Base-by-base conservation (phyloP, 2,797 vertebrate genomes). In the Halcyon leucocephala region DNA sequence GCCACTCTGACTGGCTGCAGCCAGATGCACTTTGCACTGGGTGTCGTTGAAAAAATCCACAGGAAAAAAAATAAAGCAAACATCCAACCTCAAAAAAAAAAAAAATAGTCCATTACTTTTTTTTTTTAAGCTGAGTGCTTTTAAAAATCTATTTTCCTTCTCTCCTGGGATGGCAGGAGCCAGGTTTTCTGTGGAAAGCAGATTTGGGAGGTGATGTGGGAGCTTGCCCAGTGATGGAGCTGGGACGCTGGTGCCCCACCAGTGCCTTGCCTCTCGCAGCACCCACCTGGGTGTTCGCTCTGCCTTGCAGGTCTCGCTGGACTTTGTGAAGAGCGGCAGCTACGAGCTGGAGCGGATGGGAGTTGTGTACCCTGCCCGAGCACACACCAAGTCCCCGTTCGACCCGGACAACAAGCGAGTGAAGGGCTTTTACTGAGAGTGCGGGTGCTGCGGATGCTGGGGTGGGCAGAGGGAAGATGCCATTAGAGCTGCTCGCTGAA, bases 341-440 rank as follows among this genome's bases (percentile, higher is more conserved):
- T 99, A 99, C 11, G 89, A 98, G 28, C 97, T 99, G 98, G 99
- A 99, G 97, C 97, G 99, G 95, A 99, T 99, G 99, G 99, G 99
- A 16, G 98, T 98, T 90, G 89, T 95, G 10, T 99, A 98, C 76
- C 91, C 98, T 10, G 99, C 99, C 86, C 98, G 33, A 54, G 99
- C 98, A 51, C 99, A 99, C 97, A 97, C 99, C 91, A 99, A 98
- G 84, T 98, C 99, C 14, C 99, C 98, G 3, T 99, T 99, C 7
- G 99, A 99, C 93, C 98, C 99, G 0, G 98, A 99, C 95, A 99
- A 99, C 98, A 99, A 99, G 95, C 98, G 99, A 1, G 97, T 99
- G 82, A 99, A 98, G 90, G 99, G 99, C 19, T 97, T 99, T 91
- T 99, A 99, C 82, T 98, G 96, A 95, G 87, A 21, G 18, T 0